Percentiles rank a stretch among this genome's conserved stretches.
These are phyloP conservation scores for Orthosia gothica DNA, from an alignment of 2,888 invertebrate genomes.

Conservation along the genomic window DNA sequence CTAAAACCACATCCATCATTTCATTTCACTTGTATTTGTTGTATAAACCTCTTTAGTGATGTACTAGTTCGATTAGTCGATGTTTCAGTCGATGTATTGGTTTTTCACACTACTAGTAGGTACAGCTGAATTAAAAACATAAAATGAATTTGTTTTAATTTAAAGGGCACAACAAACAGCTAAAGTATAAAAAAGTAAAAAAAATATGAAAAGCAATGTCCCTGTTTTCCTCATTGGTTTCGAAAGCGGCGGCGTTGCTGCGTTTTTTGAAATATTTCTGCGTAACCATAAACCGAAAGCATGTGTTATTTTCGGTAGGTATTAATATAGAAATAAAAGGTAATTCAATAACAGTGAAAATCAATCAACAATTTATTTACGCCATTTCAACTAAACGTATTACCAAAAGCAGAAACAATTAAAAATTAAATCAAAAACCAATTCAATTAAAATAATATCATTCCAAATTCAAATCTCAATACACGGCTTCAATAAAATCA, in stretches of 20 bases:
- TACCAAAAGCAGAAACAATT: background rate
- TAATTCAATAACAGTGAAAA: no score
- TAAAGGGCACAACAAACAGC: no score
- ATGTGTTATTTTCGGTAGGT: background rate
- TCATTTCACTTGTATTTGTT: conserved; percentile 59
- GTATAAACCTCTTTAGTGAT: conserved; percentile 51
- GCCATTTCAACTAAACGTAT: background rate
- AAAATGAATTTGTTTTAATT: no score
- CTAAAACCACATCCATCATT: conserved; percentile 62
- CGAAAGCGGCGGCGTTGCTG: no score
- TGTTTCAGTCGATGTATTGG: conserved; percentile 4
- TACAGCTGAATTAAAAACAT: no score
- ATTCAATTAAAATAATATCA: conserved; percentile 16
- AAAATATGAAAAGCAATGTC: no score
- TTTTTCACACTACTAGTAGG: background rate
- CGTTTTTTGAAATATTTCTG: background rate
- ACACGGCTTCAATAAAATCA: conserved; percentile 35
- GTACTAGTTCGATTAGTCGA: conserved; percentile 39
- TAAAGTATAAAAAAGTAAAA: no score
- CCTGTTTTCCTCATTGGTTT: no score
- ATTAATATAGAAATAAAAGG: background rate
- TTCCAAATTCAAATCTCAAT: conserved; percentile 34
- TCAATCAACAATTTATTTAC: background rate
- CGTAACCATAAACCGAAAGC: background rate
- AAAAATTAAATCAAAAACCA: conserved; percentile 15